Evolutionary conservation across 1,140 invertebrate genomes (phyloP).

Genomic region (Battus philenor): DNA sequence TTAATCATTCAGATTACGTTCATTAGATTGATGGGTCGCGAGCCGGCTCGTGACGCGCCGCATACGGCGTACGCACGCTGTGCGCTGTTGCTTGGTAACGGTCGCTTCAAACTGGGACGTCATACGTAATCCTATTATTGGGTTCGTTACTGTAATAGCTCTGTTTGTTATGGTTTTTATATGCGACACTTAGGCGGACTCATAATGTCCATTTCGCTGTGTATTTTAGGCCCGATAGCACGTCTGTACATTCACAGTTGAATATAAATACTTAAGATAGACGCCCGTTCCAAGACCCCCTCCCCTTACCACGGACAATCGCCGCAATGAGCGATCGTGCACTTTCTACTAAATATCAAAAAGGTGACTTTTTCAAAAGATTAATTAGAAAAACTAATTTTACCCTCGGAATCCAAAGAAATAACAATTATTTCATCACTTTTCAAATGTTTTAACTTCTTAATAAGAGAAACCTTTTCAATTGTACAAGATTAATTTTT

Average conservation of each 20-base stretch:
- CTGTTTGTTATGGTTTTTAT: slow-evolving; percentile 17
- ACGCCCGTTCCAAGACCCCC: too few relatives aligned
- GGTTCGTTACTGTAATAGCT: slow-evolving; percentile 66
- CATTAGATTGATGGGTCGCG: slow-evolving; percentile 30
- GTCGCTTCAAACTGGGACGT: slow-evolving; percentile 55
- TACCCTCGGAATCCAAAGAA: too few relatives aligned
- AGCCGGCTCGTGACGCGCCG: slow-evolving; percentile 27
- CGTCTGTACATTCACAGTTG: not conserved
- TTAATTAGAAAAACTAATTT: too few relatives aligned
- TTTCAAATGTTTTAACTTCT: too few relatives aligned
- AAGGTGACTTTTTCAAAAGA: too few relatives aligned
- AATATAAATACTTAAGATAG: too few relatives aligned
- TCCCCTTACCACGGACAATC: too few relatives aligned
- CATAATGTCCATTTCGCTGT: not conserved
- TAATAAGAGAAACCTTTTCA: too few relatives aligned
- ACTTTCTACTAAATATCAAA: too few relatives aligned
- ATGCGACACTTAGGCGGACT: not conserved
- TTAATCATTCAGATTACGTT: slow-evolving; percentile 27
- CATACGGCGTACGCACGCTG: slow-evolving; percentile 40
- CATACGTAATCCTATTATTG: slow-evolving; percentile 70
- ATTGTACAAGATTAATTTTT: too few relatives aligned
- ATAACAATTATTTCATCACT: too few relatives aligned
- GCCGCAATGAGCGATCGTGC: too few relatives aligned
- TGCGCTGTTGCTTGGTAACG: slow-evolving; percentile 57
- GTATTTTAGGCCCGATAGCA: not conserved